A percentile compares a stretch with the other conserved stretches of the same genome.
phyloP scores from a whole-genome alignment of 2,888 invertebrate genomes.

The Hipparchia sbordonii region DNA sequence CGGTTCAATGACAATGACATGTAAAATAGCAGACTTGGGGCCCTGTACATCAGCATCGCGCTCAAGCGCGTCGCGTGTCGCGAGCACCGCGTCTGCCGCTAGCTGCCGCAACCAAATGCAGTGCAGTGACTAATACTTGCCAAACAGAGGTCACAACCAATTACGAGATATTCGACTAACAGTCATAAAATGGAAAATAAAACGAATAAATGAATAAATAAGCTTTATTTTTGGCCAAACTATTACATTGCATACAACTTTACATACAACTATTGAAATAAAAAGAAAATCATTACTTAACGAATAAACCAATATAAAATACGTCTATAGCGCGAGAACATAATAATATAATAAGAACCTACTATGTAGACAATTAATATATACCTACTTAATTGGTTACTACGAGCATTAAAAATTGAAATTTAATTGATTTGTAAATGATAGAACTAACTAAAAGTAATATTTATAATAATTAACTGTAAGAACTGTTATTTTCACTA shows the following conservation, averaged over 20 bases:
- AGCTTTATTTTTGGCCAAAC: constrained; percentile 83
- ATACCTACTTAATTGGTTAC: constrained; percentile 24
- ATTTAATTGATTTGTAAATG: constrained; percentile 11
- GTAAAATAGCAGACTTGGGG: too few relatives aligned
- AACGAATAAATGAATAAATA: constrained; percentile 69
- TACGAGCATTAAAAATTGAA: constrained; percentile 34
- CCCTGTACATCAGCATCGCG: too few relatives aligned
- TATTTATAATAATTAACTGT: not conserved
- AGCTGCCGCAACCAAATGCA: too few relatives aligned
- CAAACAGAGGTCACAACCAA: constrained; percentile 38
- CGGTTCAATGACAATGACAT: too few relatives aligned
- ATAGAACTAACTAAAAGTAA: constrained; percentile 8
- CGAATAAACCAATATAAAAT: constrained; percentile 55
- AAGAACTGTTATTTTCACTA: constrained; percentile 4
- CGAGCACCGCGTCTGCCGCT: too few relatives aligned
- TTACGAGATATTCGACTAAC: too few relatives aligned
- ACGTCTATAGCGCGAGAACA: constrained; percentile 44
- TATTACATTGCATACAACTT: constrained; percentile 75
- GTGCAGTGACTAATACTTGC: too few relatives aligned
- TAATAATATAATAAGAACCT: constrained; percentile 11
- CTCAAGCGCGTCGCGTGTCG: too few relatives aligned
- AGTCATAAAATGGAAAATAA: constrained; percentile 5
- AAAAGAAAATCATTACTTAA: constrained; percentile 51
- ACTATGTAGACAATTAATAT: constrained; percentile 18
- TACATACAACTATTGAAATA: constrained; percentile 60